Evolutionary conservation across 2,888 invertebrate species (phyloP).

Genomic region (Periphyllus acericola): DNA sequence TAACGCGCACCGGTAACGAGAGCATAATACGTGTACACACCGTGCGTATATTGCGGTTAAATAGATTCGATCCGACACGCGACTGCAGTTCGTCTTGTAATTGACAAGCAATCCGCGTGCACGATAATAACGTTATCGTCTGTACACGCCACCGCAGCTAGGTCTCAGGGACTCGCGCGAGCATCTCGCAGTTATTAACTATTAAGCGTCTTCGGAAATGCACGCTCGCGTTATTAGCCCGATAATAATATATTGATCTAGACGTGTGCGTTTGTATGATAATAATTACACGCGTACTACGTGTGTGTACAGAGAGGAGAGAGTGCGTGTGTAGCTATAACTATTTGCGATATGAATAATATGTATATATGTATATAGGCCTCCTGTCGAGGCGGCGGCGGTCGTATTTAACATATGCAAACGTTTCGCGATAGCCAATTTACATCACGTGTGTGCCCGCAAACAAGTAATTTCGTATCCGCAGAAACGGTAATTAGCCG

Average conservation of each 20-base stretch:
- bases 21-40: too few species aligned
- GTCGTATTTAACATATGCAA: not conserved
- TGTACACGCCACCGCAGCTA: not conserved
- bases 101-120: not conserved
- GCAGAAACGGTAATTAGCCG: conserved; percentile 46
- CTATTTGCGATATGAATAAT: not conserved
- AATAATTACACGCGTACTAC: not conserved
- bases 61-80: too few species aligned
- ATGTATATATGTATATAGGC: not conserved
- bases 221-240: not conserved
- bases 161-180: too few species aligned
- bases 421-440: conserved; percentile 26
- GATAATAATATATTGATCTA: conserved; percentile 10
- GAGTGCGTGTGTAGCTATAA: not conserved
- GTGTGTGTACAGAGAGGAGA: too few species aligned
- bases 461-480: conserved; percentile 38
- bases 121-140: not conserved
- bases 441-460: not conserved
- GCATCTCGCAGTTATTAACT: not conserved
- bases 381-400: too few species aligned
- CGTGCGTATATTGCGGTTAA: too few species aligned
- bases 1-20: too few species aligned
- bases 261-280: not conserved
- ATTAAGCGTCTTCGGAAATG: not conserved
- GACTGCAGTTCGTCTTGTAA: too few species aligned